Percentiles rank a stretch among this genome's conserved stretches.
Evolutionary conservation across 1,140 invertebrate genomes (phyloP).

Genomic region (Drosophila tristis): DNA sequence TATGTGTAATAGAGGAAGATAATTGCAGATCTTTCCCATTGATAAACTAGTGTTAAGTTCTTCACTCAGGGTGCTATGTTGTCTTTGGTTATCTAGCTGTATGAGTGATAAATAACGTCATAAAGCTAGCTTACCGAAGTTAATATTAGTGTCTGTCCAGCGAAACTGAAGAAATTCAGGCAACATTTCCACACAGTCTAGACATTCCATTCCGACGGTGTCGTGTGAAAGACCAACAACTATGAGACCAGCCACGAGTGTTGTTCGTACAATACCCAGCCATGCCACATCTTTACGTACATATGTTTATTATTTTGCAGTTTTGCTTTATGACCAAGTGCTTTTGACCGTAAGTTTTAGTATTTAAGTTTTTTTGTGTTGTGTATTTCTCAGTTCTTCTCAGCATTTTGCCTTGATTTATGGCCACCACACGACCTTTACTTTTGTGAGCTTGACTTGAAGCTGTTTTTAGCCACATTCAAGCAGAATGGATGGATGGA

Average conservation of each 20-base stretch:
- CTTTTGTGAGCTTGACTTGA: slow-evolving; percentile 5
- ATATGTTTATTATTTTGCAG: slow-evolving; percentile 34
- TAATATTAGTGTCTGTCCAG: slow-evolving; percentile 81
- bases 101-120: slow-evolving; percentile 84
- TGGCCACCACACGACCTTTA: slow-evolving; percentile 43
- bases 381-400: slow-evolving; percentile 9
- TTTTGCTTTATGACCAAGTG: slow-evolving; percentile 51
- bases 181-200: slow-evolving; percentile 7
- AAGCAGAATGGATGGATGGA: not conserved
- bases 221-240: slow-evolving; percentile 7
- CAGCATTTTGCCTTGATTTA: slow-evolving; percentile 29
- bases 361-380: slow-evolving; percentile 29
- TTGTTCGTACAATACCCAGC: not conserved
- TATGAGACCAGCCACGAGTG: not conserved
- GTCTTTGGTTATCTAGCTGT: slow-evolving; percentile 85
- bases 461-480: slow-evolving; percentile 3
- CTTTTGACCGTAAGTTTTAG: slow-evolving; percentile 30
- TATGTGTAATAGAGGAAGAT: slow-evolving; percentile 13
- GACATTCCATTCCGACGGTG: not conserved
- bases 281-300: slow-evolving; percentile 2
- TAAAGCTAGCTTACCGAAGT: slow-evolving; percentile 85
- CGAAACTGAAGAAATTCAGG: slow-evolving; percentile 33
- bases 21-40: slow-evolving; percentile 33
- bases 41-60: slow-evolving; percentile 16
- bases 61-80: slow-evolving; percentile 79